Evolutionary conservation across 2,888 invertebrate species (phyloP).

Genomic region (Lithodes maja): DNA sequence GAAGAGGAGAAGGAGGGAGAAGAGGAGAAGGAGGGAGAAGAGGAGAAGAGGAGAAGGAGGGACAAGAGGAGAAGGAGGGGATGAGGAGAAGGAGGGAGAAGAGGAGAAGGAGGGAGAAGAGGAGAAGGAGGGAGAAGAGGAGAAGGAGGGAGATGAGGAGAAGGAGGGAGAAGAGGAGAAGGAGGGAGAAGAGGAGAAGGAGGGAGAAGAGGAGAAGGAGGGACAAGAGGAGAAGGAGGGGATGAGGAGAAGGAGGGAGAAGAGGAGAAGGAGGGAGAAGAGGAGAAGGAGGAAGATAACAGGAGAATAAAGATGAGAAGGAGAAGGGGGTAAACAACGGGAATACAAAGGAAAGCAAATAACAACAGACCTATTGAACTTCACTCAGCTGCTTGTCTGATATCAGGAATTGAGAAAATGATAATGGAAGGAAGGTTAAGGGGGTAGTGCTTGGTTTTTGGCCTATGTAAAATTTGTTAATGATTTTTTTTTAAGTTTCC

Average conservation of each 20-base stretch:
- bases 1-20: neutral
- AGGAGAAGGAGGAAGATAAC: neutral
- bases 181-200: slow-evolving; percentile 5
- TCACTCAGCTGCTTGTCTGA: no score
- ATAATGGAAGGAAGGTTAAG: no score
- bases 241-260: neutral
- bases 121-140: neutral
- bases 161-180: slow-evolving; percentile 14
- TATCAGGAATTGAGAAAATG: no score
- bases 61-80: slow-evolving; percentile 12
- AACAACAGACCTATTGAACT: neutral
- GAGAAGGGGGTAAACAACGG: neutral
- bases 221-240: neutral
- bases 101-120: neutral
- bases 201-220: neutral
- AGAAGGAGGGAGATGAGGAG: slow-evolving; percentile 3
- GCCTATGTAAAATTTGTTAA: no score
- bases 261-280: slow-evolving; percentile 1
- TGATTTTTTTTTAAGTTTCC: no score
- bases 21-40: neutral
- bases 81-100: no score
- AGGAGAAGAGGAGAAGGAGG: slow-evolving; percentile 2
- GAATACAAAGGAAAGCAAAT: neutral
- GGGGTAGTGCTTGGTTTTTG: no score
- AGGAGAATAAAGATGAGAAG: neutral